Percentiles rank a stretch among this genome's conserved stretches.
Conservation (phyloP, 2,113 vertebrate species). For the Thamnaconus septentrionalis region DNA sequence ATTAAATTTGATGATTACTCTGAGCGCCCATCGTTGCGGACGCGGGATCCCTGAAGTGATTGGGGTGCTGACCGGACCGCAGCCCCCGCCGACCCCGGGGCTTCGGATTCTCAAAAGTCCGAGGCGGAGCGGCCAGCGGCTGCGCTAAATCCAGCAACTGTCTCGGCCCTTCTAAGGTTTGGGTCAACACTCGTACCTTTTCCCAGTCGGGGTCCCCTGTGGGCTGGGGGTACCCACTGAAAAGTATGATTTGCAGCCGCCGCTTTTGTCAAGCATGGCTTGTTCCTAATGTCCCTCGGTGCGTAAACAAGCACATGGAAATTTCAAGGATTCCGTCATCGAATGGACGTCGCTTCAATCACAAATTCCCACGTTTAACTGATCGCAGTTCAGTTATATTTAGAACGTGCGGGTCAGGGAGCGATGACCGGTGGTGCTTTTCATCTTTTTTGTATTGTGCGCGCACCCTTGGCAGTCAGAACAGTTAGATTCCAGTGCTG, state of each 20-base stretch:
- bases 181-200: conserved; percentile 35
- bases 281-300: conserved; percentile 23
- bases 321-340: not conserved
- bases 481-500: conserved; percentile 36
- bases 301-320: conserved; percentile 32
- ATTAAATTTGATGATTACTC: conserved; percentile 49
- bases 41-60: conserved; percentile 58
- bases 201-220: conserved; percentile 38
- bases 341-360: conserved; percentile 12
- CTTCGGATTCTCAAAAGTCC: conserved; percentile 47
- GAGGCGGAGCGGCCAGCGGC: conserved; percentile 39
- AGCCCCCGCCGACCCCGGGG: conserved; percentile 46
- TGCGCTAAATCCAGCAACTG: conserved; percentile 29
- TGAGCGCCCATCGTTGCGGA: conserved; percentile 33
- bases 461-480: conserved; percentile 38
- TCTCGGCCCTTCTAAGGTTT: conserved; percentile 15
- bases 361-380: conserved; percentile 23
- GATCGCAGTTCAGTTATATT: conserved; percentile 28
- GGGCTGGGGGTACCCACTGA: conserved; percentile 27
- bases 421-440: conserved; percentile 41
- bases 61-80: conserved; percentile 43
- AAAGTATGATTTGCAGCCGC: conserved; percentile 49
- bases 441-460: conserved; percentile 29
- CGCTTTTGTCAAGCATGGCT: conserved; percentile 19
- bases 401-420: conserved; percentile 30